Evolutionary conservation across 2,888 invertebrate species (phyloP), one percentile per base, ranked within the genome.

Genomic region (Hofmannophila pseudospretella): DNA sequence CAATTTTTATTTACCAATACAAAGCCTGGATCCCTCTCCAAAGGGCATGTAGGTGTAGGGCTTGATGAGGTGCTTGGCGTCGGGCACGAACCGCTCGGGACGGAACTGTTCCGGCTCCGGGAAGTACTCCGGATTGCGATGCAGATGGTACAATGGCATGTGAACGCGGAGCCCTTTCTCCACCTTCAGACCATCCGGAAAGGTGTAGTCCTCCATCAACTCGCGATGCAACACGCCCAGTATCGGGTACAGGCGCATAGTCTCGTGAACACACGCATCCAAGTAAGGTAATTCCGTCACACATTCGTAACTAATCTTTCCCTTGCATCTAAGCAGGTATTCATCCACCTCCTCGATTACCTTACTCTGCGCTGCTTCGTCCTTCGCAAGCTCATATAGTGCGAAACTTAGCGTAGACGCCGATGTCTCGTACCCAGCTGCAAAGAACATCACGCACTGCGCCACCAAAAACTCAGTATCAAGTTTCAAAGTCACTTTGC

Each of bases 361-460:
- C 11, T 49, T 45, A 5, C 54, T 46, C 36, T 72, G 71, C 0
- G 45, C 54, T 16, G 58, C 47, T 10, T 51, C 50, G 11, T 64
- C 41, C 45, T 71, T 74, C 0, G 77, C 69, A 7, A 77, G 40
- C 34, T 77, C 74, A 12, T 47, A 74, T 9, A 77, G 38, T 1
- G 60, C 52, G 25, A 49, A 66, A 16, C 55, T 54, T 8, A 60
- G 34, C 0, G 71, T 67, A 0, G 60, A 59, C 0, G 76, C 54
- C 4, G 75, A 67, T 0, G 76, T 75, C 13, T 77, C 77, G 28
- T 56, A 77, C 0, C 77, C 77, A 22, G 72, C 76, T 0, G 56
- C 60, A 26, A 75, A 77, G 38, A 91, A 89, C 0, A 88, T 54
- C 23, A 88, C 72, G 2, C 88, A 85, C 37, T 91, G 89, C 0